phyloP scores from a whole-genome alignment of 1,140 invertebrate genomes.

The Saccostrea echinata region DNA sequence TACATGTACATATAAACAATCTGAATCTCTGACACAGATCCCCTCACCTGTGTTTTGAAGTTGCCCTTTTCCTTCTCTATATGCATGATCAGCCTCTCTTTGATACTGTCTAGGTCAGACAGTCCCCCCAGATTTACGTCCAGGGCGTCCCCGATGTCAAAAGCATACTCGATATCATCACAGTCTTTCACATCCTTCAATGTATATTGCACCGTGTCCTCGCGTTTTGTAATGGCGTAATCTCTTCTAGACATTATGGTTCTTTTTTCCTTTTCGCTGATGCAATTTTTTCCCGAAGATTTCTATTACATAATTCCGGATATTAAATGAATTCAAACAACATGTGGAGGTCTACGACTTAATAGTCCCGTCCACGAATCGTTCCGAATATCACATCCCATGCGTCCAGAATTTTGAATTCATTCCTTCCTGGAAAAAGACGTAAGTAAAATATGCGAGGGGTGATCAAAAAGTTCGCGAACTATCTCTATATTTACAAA shows the following conservation, averaged over 20 bases:
- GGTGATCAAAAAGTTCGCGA: too few species aligned
- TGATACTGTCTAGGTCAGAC: slow-evolving; percentile 43
- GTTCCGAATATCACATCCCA: not conserved
- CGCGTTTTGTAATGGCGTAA: not conserved
- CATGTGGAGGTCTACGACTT: not conserved
- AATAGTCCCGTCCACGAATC: not conserved
- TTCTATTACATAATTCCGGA: not conserved
- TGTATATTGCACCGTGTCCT: not conserved
- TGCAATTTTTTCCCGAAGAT: not conserved
- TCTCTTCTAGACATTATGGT: not conserved
- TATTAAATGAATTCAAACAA: not conserved
- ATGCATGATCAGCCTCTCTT: slow-evolving; percentile 52
- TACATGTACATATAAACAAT: too few species aligned
- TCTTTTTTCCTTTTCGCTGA: not conserved
- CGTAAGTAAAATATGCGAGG: too few species aligned
- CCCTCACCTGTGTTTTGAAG: slow-evolving; percentile 18
- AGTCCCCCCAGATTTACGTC: slow-evolving; percentile 41
- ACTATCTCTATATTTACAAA: too few species aligned
- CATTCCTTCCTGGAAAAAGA: not conserved
- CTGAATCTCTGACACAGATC: too few species aligned
- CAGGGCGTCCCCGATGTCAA: slow-evolving; percentile 27
- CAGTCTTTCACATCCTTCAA: not conserved
- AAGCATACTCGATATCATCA: not conserved
- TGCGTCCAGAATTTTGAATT: not conserved
- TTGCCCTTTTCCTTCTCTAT: slow-evolving; percentile 44